These are phyloP conservation scores for Hydropsyche tenuis DNA, from an alignment of 1,140 invertebrate genomes.

Conservation along the genomic window DNA sequence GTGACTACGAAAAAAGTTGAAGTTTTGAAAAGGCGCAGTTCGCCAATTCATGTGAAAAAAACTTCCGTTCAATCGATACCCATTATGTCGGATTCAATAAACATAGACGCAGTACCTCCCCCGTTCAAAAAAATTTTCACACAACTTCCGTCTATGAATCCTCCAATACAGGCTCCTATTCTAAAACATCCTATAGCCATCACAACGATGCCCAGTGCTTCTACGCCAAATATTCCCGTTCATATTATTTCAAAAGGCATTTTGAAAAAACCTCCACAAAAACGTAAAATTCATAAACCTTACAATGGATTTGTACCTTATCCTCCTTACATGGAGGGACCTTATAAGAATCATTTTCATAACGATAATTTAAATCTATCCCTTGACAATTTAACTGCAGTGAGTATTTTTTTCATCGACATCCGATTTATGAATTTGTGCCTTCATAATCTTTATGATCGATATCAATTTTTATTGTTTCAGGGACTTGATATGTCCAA, in stretches of 20 bases:
- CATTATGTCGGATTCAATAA: no score
- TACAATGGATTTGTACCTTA: conserved; percentile 53
- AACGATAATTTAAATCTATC: conserved; percentile 61
- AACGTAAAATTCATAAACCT: no score
- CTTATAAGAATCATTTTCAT: conserved; percentile 34
- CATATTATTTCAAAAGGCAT: no score
- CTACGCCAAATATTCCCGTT: no score
- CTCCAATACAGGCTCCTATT: background rate
- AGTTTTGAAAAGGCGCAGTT: conserved; percentile 36
- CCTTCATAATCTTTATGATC: no score
- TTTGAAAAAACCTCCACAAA: no score
- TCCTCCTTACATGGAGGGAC: conserved; percentile 33
- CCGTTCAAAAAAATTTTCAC: background rate
- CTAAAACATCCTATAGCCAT: background rate
- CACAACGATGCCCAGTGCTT: no score
- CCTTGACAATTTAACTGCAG: conserved; percentile 60
- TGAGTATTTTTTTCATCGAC: no score
- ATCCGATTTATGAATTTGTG: background rate
- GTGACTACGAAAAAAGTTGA: background rate
- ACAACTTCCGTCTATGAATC: background rate
- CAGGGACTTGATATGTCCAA: conserved; percentile 59
- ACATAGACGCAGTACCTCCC: conserved; percentile 12
- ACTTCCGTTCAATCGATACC: background rate
- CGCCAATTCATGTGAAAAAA: conserved; percentile 26
- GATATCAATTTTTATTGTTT: conserved; percentile 43